A percentile compares a stretch with the other conserved stretches of the same genome.
Conservation (phyloP, 2,888 invertebrate genomes). For the Sthenelais limicola region DNA sequence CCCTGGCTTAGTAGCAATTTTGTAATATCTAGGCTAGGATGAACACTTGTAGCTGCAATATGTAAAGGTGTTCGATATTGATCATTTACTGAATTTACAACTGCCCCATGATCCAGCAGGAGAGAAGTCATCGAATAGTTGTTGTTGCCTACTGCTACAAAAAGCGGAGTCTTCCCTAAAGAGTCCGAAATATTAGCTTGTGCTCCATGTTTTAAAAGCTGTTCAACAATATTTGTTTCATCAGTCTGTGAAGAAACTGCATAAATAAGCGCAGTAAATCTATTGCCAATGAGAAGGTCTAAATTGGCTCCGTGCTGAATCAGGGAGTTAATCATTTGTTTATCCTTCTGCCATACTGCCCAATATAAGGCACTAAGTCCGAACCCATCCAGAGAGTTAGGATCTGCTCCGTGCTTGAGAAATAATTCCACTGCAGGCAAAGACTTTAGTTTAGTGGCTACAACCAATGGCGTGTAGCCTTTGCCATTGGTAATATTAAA, state of each 20-base stretch:
- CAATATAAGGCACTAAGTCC: conserved; percentile 25
- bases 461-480: no score
- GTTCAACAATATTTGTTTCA: conserved; percentile 18
- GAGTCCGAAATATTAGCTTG: conserved; percentile 15
- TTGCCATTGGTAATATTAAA: no score
- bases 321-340: not conserved
- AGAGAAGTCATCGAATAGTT: conserved; percentile 11
- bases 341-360: conserved; percentile 25
- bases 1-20: conserved; percentile 38
- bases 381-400: conserved; percentile 4
- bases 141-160: conserved; percentile 26
- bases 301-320: conserved; percentile 28
- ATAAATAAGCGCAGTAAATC: no score
- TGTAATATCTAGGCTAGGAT: conserved; percentile 23
- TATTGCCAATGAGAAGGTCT: not conserved
- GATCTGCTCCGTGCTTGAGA: conserved; percentile 22
- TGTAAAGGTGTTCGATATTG: conserved; percentile 29
- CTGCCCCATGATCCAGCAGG: not conserved
- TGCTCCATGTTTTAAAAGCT: conserved; percentile 1
- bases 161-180: conserved; percentile 31
- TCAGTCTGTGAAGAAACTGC: not conserved
- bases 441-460: no score
- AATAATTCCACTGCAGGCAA: conserved; percentile 2
- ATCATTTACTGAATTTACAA: conserved; percentile 18
- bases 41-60: conserved; percentile 33